These are phyloP conservation scores for Eulemur coronatus DNA, from an alignment of 2,797 vertebrate genomes.

Conservation along the genomic window DNA sequence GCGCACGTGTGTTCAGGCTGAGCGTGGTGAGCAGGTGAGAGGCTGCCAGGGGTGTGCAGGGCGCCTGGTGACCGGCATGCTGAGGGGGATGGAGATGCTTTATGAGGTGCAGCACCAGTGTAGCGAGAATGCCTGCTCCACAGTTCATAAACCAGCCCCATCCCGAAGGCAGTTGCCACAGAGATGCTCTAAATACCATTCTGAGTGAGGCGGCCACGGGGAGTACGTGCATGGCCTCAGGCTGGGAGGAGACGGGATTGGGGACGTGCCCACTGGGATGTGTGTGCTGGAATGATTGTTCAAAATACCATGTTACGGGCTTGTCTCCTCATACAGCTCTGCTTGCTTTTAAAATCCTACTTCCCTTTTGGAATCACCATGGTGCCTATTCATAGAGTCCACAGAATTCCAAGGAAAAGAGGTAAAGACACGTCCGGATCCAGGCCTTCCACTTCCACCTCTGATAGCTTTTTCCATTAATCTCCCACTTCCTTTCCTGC, in stretches of 20 bases:
- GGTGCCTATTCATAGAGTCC: not conserved
- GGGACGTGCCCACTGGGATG: not conserved
- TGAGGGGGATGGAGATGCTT: not conserved
- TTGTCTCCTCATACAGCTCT: not conserved
- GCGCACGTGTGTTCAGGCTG: fast-evolving
- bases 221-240: not conserved
- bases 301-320: not conserved
- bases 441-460: not conserved
- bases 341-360: not conserved
- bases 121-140: not conserved
- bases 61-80: fast-evolving
- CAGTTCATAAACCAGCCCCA: not conserved
- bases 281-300: not conserved
- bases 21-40: not conserved
- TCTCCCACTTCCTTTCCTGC: not conserved
- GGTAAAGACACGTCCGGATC: not conserved
- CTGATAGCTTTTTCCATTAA: not conserved
- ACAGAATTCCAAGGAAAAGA: not conserved
- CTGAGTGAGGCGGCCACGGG: not conserved
- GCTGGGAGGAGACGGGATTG: not conserved
- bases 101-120: not conserved
- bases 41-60: too few relatives aligned
- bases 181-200: not conserved
- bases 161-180: not conserved
- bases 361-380: not conserved